These are phyloP conservation scores for Micropoecilia bifurca DNA, from an alignment of 2,797 vertebrate genomes.

Conservation along the genomic window DNA sequence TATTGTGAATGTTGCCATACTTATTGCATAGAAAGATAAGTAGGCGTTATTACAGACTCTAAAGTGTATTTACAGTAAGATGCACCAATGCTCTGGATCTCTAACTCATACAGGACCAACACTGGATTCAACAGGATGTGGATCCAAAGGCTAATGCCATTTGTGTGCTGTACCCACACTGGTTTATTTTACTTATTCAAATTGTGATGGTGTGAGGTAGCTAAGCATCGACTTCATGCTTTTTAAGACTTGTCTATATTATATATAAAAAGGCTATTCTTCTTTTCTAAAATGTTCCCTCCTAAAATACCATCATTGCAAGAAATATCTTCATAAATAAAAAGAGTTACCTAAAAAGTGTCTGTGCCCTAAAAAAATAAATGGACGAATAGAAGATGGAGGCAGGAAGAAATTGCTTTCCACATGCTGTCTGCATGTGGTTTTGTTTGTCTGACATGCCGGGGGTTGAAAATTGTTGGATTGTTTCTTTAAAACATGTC, in stretches of 20 bases:
- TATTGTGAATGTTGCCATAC: constrained; percentile 7
- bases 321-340: background rate
- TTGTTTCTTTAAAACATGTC: background rate
- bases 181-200: background rate
- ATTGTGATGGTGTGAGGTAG: background rate
- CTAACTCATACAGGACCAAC: background rate
- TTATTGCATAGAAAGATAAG: background rate
- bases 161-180: background rate
- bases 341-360: background rate
- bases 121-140: background rate
- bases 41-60: background rate
- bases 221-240: background rate
- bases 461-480: background rate
- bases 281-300: background rate
- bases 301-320: background rate
- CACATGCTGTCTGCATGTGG: too few species aligned
- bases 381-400: background rate
- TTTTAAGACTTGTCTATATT: background rate
- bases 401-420: background rate
- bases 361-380: background rate
- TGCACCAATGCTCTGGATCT: background rate
- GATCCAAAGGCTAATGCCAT: background rate
- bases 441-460: background rate
- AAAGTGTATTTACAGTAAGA: background rate
- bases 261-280: background rate